phyloP scores from a whole-genome alignment of 2,113 vertebrate species.

The Chlamydotis undulata region DNA sequence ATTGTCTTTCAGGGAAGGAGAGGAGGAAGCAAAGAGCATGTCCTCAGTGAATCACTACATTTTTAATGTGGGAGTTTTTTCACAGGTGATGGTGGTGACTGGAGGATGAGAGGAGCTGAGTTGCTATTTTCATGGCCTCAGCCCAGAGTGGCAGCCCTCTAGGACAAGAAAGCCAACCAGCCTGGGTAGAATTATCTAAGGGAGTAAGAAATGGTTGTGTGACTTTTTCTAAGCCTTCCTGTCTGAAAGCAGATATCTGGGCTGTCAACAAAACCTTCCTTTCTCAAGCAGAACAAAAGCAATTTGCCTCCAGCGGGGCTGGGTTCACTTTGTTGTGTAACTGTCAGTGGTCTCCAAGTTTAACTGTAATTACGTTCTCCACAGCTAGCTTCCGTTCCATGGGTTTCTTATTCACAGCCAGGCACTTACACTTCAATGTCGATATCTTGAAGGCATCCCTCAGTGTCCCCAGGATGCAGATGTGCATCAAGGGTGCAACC shows the following conservation, averaged over 20 bases:
- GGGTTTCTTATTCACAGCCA: neutral
- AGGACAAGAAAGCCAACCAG: neutral
- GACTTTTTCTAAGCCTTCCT: neutral
- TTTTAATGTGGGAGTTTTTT: neutral
- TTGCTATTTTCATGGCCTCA: neutral
- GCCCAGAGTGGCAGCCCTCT: neutral
- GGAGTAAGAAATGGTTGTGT: neutral
- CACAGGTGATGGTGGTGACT: neutral
- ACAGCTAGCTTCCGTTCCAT: neutral
- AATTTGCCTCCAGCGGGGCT: neutral
- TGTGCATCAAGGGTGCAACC: neutral
- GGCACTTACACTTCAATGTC: neutral
- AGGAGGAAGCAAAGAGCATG: neutral
- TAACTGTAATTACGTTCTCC: neutral
- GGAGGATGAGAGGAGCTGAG: neutral
- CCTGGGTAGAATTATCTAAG: neutral
- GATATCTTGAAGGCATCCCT: neutral
- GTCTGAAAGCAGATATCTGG: neutral
- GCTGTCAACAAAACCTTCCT: neutral
- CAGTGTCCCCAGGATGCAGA: fast-evolving
- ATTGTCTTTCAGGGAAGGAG: neutral
- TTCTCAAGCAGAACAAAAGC: slow-evolving; percentile 9
- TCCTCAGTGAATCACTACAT: neutral
- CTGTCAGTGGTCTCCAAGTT: neutral
- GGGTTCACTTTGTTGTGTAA: neutral